Percentiles rank a stretch among this genome's conserved stretches.
Conservation (phyloP, 2,113 vertebrate genomes). For the Pristiophorus japonicus region DNA sequence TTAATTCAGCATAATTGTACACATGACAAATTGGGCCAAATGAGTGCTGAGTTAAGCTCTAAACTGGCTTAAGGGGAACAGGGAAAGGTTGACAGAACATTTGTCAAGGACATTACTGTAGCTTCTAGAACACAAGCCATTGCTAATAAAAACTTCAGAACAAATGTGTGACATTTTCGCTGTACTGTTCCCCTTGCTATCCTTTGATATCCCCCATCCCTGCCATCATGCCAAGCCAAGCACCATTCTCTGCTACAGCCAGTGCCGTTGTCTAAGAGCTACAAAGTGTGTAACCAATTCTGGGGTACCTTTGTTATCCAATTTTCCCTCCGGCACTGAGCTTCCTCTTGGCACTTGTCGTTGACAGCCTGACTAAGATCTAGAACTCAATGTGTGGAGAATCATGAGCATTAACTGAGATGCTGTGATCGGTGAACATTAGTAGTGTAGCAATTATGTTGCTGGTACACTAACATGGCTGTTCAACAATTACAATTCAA, state of each 20-base stretch:
- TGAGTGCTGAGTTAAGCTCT: background rate
- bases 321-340: background rate
- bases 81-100: constrained; percentile 16
- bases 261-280: background rate
- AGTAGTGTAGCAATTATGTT: background rate
- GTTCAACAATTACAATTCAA: background rate
- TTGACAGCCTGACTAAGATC: background rate
- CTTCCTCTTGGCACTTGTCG: background rate
- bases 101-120: background rate
- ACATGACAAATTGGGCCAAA: background rate
- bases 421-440: background rate
- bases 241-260: background rate
- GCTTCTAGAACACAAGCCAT: background rate
- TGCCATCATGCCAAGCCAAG: background rate
- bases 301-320: background rate
- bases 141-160: background rate
- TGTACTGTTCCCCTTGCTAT: background rate
- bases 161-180: background rate
- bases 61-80: background rate
- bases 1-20: constrained; percentile 13
- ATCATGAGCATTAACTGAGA: too few relatives aligned
- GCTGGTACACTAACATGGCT: background rate
- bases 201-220: background rate
- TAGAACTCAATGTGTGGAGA: background rate
- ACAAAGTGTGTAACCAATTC: background rate